These are phyloP conservation scores for Zophobas morio DNA, from an alignment of 1,140 invertebrate genomes.

Conservation along the genomic window DNA sequence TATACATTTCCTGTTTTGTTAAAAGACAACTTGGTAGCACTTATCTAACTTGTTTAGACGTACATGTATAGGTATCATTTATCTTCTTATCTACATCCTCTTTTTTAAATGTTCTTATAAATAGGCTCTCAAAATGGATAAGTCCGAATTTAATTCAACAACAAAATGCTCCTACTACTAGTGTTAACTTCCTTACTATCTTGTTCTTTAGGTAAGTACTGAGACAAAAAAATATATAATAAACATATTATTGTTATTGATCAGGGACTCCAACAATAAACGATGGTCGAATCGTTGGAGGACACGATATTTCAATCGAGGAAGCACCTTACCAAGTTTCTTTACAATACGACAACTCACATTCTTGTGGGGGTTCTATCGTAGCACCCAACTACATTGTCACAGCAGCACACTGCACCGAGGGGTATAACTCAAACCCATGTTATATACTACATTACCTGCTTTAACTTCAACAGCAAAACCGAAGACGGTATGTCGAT, in stretches of 20 bases:
- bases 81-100: no score
- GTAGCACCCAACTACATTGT: constrained; percentile 72
- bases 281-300: constrained; percentile 75
- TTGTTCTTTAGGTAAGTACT: no score
- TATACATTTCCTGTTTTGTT: no score
- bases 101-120: no score
- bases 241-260: neutral
- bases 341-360: constrained; percentile 68
- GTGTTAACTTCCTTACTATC: no score
- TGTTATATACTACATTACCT: neutral
- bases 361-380: constrained; percentile 77
- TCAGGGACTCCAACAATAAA: constrained; percentile 9
- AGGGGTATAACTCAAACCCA: constrained; percentile 54
- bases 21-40: no score
- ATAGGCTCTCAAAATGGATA: no score
- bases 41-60: no score
- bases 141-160: no score
- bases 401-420: constrained; percentile 77
- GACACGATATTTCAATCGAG: constrained; percentile 71
- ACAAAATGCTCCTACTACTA: no score
- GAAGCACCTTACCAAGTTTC: constrained; percentile 76
- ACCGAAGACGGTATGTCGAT: constrained; percentile 5
- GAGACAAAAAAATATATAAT: no score
- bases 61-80: no score
- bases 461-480: neutral